Percentiles rank a stretch among this genome's conserved stretches.
phyloP scores from a whole-genome alignment of 2,888 invertebrate species.

The Campaea margaritaria region DNA sequence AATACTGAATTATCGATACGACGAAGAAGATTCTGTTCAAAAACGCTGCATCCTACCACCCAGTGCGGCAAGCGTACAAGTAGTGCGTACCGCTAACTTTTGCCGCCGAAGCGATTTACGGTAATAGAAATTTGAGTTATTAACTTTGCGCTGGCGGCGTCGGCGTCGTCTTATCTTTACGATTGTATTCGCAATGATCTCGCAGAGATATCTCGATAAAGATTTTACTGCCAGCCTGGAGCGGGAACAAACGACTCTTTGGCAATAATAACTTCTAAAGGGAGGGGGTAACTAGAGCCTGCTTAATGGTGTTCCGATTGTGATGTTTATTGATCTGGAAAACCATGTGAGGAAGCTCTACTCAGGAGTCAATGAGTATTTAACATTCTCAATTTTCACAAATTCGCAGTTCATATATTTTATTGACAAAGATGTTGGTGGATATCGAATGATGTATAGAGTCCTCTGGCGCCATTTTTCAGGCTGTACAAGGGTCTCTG shows the following conservation, averaged over 20 bases:
- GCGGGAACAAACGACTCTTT: slow-evolving; percentile 50
- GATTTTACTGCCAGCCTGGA: slow-evolving; percentile 65
- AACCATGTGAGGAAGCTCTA: not conserved
- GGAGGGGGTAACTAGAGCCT: slow-evolving; percentile 36
- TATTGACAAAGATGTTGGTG: too few relatives aligned
- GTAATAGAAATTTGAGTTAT: slow-evolving; percentile 75
- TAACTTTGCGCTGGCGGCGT: slow-evolving; percentile 55
- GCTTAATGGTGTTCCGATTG: slow-evolving; percentile 24
- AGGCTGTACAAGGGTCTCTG: too few relatives aligned
- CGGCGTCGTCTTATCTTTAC: slow-evolving; percentile 57
- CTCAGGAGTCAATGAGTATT: not conserved
- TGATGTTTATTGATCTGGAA: slow-evolving; percentile 19
- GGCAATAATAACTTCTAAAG: slow-evolving; percentile 48
- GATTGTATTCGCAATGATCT: slow-evolving; percentile 65
- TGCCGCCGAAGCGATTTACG: slow-evolving; percentile 61
- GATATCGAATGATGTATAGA: too few relatives aligned
- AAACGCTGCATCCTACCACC: slow-evolving; percentile 24
- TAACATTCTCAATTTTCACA: not conserved
- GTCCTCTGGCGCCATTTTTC: too few relatives aligned
- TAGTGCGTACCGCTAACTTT: slow-evolving; percentile 50
- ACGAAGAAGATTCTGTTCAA: not conserved
- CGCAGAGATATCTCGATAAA: slow-evolving; percentile 53
- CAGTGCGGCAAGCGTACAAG: slow-evolving; percentile 38
- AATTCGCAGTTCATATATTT: too few relatives aligned
- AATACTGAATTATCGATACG: too few relatives aligned